A percentile compares a stretch with the other conserved stretches of the same genome.
Evolutionary conservation across 2,113 vertebrate genomes (phyloP).

Genomic region (Illadopsis cleaveri): DNA sequence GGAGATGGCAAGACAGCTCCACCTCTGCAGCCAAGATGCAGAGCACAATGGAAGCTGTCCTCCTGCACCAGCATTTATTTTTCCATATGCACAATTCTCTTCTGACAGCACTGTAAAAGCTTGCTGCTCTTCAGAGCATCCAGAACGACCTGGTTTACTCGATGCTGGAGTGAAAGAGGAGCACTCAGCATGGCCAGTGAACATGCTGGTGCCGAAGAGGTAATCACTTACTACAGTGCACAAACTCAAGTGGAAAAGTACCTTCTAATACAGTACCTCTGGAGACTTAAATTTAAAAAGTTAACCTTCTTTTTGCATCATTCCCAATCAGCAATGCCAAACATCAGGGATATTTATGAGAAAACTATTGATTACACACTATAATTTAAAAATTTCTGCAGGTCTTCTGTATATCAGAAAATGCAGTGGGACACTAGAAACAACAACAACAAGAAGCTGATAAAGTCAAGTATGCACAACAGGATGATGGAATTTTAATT

Average conservation of each 20-base stretch:
- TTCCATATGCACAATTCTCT: not conserved
- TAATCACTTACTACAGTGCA: not conserved
- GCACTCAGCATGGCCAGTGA: not conserved
- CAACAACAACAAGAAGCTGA: not conserved
- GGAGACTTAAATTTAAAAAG: not conserved
- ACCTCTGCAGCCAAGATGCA: not conserved
- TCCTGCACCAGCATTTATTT: not conserved
- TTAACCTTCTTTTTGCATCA: not conserved
- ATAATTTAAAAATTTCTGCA: not conserved
- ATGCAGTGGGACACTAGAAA: not conserved
- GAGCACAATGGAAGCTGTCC: not conserved
- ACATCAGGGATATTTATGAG: not conserved
- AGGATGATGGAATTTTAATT: not conserved
- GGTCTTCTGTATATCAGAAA: not conserved
- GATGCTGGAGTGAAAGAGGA: accelerated
- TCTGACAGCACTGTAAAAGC: not conserved
- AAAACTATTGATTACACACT: not conserved
- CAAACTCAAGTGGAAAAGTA: not conserved
- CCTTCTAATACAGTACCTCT: not conserved
- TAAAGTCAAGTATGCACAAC: not conserved
- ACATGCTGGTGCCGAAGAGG: not conserved
- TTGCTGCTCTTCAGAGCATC: not conserved
- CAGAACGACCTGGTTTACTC: not conserved
- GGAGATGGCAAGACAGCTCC: not conserved
- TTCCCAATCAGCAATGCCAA: not conserved